Percentiles rank a stretch among this genome's conserved stretches.
These are phyloP conservation scores for Varanus salvator DNA, from an alignment of 2,113 vertebrate species.

Conservation along the genomic window DNA sequence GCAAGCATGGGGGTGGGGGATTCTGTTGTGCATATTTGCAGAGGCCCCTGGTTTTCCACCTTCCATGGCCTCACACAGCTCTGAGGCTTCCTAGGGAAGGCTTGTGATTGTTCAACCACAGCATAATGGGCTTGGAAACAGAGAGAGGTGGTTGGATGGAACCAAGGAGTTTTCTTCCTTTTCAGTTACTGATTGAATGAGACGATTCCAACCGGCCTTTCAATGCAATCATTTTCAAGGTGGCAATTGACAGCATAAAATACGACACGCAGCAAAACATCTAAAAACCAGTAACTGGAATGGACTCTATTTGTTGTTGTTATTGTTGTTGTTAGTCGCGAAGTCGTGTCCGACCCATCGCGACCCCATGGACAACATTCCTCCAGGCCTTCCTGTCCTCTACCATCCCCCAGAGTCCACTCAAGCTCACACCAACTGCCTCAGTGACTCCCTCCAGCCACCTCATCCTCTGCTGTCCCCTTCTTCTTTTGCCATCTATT, in stretches of 20 bases:
- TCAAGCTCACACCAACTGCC: no score
- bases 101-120: not conserved
- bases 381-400: no score
- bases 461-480: no score
- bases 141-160: no score
- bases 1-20: not conserved
- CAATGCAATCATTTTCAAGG: not conserved
- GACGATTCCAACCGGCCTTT: not conserved
- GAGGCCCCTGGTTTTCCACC: not conserved
- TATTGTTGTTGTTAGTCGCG: no score
- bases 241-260: not conserved
- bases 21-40: not conserved
- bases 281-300: not conserved
- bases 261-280: not conserved
- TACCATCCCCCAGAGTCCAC: no score
- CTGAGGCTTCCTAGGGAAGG: not conserved
- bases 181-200: not conserved
- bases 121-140: not conserved
- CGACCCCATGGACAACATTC: no score
- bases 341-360: no score
- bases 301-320: no score
- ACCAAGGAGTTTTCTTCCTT: not conserved
- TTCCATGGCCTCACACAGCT: not conserved
- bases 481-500: no score
- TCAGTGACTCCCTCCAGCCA: no score